Evolutionary conservation across 2,888 invertebrate species (phyloP).

Genomic region (Aphrophora alni): DNA sequence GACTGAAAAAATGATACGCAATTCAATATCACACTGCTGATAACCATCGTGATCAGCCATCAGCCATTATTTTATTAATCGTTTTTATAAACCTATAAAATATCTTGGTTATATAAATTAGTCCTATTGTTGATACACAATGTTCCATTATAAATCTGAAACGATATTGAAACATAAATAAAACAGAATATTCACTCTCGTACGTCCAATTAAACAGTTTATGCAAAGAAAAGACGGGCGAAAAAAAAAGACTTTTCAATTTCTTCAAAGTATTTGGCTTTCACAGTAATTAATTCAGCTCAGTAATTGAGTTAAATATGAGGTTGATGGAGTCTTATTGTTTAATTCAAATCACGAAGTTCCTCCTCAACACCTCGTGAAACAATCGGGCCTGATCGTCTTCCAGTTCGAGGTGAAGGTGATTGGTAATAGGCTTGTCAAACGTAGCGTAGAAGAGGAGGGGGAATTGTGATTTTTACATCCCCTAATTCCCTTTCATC

Average conservation of each 20-base stretch:
- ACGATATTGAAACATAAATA: not conserved
- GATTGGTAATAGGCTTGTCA: constrained; percentile 40
- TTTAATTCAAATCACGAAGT: constrained; percentile 34
- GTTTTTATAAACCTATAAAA: no score
- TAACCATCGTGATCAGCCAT: no score
- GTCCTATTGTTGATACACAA: no score
- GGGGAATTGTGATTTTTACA: constrained; percentile 28
- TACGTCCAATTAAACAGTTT: constrained; percentile 31
- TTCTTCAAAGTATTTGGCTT: not conserved
- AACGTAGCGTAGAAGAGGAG: constrained; percentile 28
- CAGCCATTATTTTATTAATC: no score
- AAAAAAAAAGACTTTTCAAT: not conserved
- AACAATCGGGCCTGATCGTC: not conserved
- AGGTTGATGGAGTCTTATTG: constrained; percentile 12
- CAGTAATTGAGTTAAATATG: not conserved
- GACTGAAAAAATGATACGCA: no score
- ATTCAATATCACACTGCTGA: no score
- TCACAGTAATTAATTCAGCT: not conserved
- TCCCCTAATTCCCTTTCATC: constrained; percentile 27
- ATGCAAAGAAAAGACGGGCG: constrained; percentile 3
- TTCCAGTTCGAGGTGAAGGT: constrained; percentile 33
- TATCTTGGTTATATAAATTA: no score
- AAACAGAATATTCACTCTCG: constrained; percentile 16
- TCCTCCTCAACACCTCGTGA: not conserved
- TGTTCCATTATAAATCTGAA: no score